phyloP scores from a whole-genome alignment of 2,113 vertebrate genomes.

The Chrysochloris asiatica region DNA sequence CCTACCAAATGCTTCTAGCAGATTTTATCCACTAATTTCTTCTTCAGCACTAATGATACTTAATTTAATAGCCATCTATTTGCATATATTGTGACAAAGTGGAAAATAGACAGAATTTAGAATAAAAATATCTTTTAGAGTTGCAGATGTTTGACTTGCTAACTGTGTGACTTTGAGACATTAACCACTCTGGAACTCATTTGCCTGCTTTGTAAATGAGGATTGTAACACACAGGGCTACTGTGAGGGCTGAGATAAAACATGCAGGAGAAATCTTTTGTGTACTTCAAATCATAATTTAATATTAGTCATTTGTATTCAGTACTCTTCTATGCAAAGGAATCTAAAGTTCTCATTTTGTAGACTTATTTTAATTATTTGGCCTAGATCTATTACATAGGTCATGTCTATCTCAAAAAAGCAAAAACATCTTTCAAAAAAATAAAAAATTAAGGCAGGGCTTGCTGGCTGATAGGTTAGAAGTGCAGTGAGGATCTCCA shows the following conservation, averaged over 20 bases:
- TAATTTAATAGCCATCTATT: conserved; percentile 5
- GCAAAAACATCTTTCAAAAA: not conserved
- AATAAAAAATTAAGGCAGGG: no score
- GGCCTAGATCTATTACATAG: not conserved
- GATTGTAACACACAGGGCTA: not conserved
- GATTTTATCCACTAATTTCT: not conserved
- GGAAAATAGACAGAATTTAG: not conserved
- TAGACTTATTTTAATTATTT: conserved; percentile 51
- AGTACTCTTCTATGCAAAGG: conserved; percentile 32
- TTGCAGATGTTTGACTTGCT: conserved; percentile 7
- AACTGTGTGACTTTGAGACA: not conserved
- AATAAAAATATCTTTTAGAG: not conserved
- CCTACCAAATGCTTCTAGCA: not conserved
- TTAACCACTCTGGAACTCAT: conserved; percentile 20
- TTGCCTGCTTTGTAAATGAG: conserved; percentile 24
- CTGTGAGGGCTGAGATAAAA: conserved; percentile 6
- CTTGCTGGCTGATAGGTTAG: no score
- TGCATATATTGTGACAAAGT: not conserved
- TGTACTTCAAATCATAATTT: conserved; percentile 26
- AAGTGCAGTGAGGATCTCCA: no score
- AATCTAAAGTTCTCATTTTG: not conserved
- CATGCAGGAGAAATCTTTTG: conserved; percentile 26
- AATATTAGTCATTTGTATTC: conserved; percentile 30
- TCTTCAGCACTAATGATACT: not conserved
- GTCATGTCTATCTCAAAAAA: conserved; percentile 25